A percentile compares a stretch with the other conserved stretches of the same genome.
Evolutionary conservation across 1,140 invertebrate genomes (phyloP).

Genomic region (Drosophila kurseongensis): DNA sequence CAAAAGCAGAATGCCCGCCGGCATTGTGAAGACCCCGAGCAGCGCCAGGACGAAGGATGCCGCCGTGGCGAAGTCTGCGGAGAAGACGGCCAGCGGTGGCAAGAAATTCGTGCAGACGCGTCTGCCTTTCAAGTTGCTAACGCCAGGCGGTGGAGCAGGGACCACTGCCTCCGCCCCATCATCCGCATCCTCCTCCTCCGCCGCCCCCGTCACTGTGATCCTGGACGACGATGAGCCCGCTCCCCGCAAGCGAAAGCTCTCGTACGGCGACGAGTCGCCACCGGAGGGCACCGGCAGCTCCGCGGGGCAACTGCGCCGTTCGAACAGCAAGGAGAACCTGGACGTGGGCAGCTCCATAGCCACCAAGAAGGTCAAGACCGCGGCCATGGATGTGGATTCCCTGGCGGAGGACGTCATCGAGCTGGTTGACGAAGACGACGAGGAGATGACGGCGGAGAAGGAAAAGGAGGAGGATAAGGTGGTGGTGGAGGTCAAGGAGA

Average conservation of each 20-base stretch:
- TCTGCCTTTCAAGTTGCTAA: conserved; percentile 79
- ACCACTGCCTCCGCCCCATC: background rate
- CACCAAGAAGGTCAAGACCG: conserved; percentile 53
- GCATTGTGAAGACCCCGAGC: conserved; percentile 65
- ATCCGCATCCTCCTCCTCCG: background rate
- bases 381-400: conserved; percentile 2
- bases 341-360: conserved; percentile 8
- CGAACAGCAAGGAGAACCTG: conserved; percentile 70
- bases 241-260: conserved; percentile 73
- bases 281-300: conserved; percentile 56
- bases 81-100: conserved; percentile 58
- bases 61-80: conserved; percentile 39
- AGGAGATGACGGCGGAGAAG: background rate
- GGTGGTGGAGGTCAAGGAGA: background rate
- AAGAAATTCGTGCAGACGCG: conserved; percentile 84
- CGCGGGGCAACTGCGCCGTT: conserved; percentile 36
- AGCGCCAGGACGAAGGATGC: conserved; percentile 39
- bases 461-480: rapidly evolving
- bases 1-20: conserved; percentile 49
- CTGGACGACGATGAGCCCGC: conserved; percentile 15
- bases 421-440: conserved; percentile 45
- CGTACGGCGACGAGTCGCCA: conserved; percentile 37
- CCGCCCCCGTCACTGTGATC: background rate
- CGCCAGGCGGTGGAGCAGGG: conserved; percentile 33
- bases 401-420: conserved; percentile 47